A percentile compares a stretch with the other conserved stretches of the same genome.
phyloP scores from a whole-genome alignment of 2,888 invertebrate genomes.

The Aphelenchoides bicaudatus region DNA sequence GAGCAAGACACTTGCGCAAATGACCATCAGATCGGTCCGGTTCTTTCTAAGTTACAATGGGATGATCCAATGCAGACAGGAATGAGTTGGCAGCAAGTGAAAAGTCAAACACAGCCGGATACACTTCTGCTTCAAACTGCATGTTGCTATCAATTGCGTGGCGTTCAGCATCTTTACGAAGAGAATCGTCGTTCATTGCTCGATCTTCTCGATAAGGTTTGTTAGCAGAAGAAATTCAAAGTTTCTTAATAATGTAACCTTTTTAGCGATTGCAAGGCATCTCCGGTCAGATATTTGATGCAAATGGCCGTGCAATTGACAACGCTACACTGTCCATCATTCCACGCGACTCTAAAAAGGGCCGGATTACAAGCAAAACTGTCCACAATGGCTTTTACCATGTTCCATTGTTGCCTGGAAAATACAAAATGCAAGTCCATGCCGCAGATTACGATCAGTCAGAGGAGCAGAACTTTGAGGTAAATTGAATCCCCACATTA shows the following conservation, averaged over 20 bases:
- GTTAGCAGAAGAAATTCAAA: slow-evolving; percentile 1
- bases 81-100: background rate
- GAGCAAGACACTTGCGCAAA: slow-evolving; percentile 38
- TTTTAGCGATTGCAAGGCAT: slow-evolving; percentile 39
- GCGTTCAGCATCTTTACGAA: slow-evolving; percentile 45
- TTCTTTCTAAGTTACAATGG: slow-evolving; percentile 34
- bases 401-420: slow-evolving; percentile 32
- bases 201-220: slow-evolving; percentile 33
- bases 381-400: slow-evolving; percentile 31
- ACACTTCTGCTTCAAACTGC: slow-evolving; percentile 49
- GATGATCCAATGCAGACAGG: background rate
- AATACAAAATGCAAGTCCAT: slow-evolving; percentile 24
- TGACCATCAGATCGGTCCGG: slow-evolving; percentile 35
- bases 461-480: slow-evolving; percentile 9
- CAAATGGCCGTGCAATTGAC: slow-evolving; percentile 22
- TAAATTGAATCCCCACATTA: background rate
- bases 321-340: slow-evolving; percentile 26
- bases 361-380: slow-evolving; percentile 9
- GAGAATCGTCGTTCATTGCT: slow-evolving; percentile 48
- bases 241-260: slow-evolving; percentile 5
- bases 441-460: slow-evolving; percentile 10
- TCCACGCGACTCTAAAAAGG: slow-evolving; percentile 2
- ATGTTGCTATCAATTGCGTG: slow-evolving; percentile 54
- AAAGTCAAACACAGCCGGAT: slow-evolving; percentile 34
- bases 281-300: slow-evolving; percentile 24